These are phyloP conservation scores for Falco naumanni DNA, from an alignment of 2,797 vertebrate genomes.

Conservation along the genomic window DNA sequence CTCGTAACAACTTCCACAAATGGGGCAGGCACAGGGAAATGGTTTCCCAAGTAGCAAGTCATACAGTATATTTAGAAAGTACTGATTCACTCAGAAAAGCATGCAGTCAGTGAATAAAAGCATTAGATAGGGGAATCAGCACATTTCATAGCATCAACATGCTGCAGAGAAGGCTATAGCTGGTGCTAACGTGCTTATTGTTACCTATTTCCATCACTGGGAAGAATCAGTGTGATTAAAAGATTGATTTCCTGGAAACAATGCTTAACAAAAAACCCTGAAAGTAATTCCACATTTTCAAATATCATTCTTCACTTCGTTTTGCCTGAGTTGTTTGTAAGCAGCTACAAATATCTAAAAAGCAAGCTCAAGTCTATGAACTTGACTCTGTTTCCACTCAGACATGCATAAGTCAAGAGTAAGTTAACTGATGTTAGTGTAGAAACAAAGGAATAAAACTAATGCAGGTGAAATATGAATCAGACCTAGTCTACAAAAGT, in stretches of 20 bases:
- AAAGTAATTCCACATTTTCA: slow-evolving; percentile 55
- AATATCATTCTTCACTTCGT: slow-evolving; percentile 48
- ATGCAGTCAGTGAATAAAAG: not conserved
- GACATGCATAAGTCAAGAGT: not conserved
- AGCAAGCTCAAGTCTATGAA: slow-evolving; percentile 4
- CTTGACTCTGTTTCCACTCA: not conserved
- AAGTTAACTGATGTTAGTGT: not conserved
- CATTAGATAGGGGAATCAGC: not conserved
- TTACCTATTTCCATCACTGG: not conserved
- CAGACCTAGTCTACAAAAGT: not conserved
- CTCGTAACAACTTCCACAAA: slow-evolving; percentile 11
- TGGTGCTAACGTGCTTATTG: not conserved
- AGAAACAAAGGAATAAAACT: not conserved
- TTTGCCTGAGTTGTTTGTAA: slow-evolving; percentile 50
- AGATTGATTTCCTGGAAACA: slow-evolving; percentile 66
- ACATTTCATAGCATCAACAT: not conserved
- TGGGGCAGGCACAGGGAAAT: not conserved
- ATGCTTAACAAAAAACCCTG: slow-evolving; percentile 25
- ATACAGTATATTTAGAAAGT: not conserved
- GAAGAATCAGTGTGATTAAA: slow-evolving; percentile 53
- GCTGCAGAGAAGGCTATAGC: not conserved
- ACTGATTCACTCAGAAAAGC: not conserved
- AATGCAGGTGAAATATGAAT: not conserved
- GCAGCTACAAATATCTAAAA: slow-evolving; percentile 8
- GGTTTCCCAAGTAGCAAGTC: not conserved